These are phyloP conservation scores for Plumapathes pennacea DNA, from an alignment of 92 coral and sea anemone genomes.

Conservation along the genomic window DNA sequence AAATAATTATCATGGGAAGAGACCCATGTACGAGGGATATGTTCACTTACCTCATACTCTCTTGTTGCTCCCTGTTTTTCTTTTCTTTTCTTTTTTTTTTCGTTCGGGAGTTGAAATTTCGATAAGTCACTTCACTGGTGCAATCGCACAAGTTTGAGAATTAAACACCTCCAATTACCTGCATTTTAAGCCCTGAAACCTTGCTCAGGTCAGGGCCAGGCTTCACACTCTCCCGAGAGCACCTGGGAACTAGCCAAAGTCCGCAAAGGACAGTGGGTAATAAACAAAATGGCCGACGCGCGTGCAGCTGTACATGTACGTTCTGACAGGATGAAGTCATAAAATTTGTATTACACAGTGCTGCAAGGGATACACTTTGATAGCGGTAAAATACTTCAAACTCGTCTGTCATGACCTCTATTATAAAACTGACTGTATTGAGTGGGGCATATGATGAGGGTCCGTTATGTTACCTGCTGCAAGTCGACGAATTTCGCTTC, in stretches of 20 bases:
- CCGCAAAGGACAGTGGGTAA: slow-evolving; percentile 30
- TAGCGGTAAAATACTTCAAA: no score
- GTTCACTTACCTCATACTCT: no score
- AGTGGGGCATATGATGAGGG: slow-evolving; percentile 96
- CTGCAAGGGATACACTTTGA: background rate
- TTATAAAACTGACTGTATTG: slow-evolving; percentile 86
- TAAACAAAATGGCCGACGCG: slow-evolving; percentile 36
- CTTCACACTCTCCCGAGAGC: background rate
- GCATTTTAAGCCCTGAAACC: no score
- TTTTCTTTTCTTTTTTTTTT: no score
- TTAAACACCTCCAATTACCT: no score
- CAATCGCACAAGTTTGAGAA: no score
- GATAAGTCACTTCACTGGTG: no score
- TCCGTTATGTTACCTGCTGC: slow-evolving; percentile 91
- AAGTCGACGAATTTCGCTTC: slow-evolving; percentile 96
- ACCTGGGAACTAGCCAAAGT: background rate
- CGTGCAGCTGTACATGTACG: background rate
- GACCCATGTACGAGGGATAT: no score
- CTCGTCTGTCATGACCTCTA: slow-evolving; percentile 79
- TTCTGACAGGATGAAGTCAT: background rate
- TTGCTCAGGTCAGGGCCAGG: no score
- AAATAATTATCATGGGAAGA: no score
- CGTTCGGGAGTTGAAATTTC: no score
- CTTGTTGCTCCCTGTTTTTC: no score
- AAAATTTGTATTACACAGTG: background rate